These are phyloP conservation scores for Struthidea cinerea DNA, from an alignment of 2,113 vertebrate genomes.

Conservation along the genomic window DNA sequence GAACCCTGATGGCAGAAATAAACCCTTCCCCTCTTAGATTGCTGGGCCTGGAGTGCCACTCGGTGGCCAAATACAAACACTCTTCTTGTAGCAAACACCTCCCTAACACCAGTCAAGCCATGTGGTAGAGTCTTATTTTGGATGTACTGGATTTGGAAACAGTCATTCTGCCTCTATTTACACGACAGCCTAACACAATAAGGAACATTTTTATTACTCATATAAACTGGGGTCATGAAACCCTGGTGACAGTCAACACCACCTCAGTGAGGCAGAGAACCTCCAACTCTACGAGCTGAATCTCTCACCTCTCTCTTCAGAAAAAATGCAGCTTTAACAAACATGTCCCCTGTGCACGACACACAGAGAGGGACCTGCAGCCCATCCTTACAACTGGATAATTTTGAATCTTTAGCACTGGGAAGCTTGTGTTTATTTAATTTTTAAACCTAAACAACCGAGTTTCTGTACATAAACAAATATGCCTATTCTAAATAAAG, in stretches of 20 bases:
- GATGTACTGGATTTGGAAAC: not conserved
- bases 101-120: not conserved
- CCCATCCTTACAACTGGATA: not conserved
- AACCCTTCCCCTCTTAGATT: not conserved
- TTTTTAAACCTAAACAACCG: not conserved
- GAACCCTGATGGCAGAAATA: not conserved
- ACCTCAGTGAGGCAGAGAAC: not conserved
- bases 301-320: not conserved
- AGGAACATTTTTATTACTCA: not conserved
- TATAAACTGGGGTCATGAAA: not conserved
- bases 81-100: not conserved
- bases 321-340: not conserved
- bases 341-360: rapidly evolving
- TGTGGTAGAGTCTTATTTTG: not conserved
- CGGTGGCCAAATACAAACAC: not conserved
- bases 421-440: not conserved
- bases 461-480: not conserved
- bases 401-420: not conserved
- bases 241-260: not conserved
- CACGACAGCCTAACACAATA: not conserved
- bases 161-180: not conserved
- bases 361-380: not conserved
- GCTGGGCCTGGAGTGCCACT: slow-evolving; percentile 13
- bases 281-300: not conserved
- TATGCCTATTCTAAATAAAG: not conserved